Evolutionary conservation across 1,140 invertebrate species (phyloP), one percentile per base, ranked within the genome.

Genomic region (Ceratina japonica): DNA sequence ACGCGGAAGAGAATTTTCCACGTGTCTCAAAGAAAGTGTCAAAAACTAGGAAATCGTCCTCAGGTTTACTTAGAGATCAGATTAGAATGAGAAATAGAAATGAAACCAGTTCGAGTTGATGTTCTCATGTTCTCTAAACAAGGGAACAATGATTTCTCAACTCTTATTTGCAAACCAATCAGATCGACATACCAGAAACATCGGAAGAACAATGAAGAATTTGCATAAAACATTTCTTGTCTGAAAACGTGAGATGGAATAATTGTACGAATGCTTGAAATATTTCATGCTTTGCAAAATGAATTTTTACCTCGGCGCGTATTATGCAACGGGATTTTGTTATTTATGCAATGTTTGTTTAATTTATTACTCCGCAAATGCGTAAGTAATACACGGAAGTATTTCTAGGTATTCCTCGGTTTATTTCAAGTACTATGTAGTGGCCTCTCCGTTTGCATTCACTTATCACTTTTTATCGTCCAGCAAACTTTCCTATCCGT

Each of bases 1-100:
- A 71, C 3, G 15, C 69, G 69, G 69, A 71, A 71, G n/a, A 31
- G 18, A 58, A 31, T 69, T 54, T 62, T 56, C 13, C 18, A 52
- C 10, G 27, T 18, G 5, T 8, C n/a, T 68, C 65, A 54, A 52
- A 22, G 51, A 27, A 16, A 68, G 1, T 44, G 15, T 71, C 10
- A 13, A 44, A 71, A 71, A 59, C 12, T 27, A 70, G 13, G 54
- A 71, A 58, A 13, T 37, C 2, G 15, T 31, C 27, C 4, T 31
- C 27, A 31, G 27, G 4, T 31, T 31, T n/a, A n/a, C n/a, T n/a
- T n/a, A n/a, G n/a, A n/a, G n/a, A n/a, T n/a, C n/a, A n/a, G n/a
- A n/a, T n/a, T n/a, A n/a, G n/a, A n/a, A n/a, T n/a, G n/a, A n/a
- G n/a, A n/a, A n/a, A n/a, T n/a, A n/a, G n/a, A n/a, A n/a, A n/a